Conservation (phyloP, 2,797 vertebrate species). For the Myotis daubentonii region DNA sequence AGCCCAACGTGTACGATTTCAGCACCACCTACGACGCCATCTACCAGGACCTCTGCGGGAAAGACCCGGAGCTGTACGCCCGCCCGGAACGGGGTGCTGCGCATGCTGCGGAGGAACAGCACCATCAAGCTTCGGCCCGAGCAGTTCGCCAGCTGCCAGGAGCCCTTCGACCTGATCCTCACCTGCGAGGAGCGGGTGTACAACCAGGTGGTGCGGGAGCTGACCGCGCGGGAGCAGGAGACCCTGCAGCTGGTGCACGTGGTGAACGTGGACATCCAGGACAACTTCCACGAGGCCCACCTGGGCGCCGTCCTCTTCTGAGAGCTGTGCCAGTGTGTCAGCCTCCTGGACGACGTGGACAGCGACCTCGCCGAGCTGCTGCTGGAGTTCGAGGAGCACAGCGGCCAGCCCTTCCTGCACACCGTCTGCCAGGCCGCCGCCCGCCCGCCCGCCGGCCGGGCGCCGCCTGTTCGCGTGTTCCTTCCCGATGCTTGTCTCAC, state of each 20-base stretch:
- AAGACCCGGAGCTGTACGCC: background rate
- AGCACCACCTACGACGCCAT: background rate
- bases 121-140: background rate
- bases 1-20: background rate
- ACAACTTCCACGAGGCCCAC: background rate
- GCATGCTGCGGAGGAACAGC: background rate
- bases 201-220: background rate
- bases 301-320: background rate
- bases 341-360: background rate
- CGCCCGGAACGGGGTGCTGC: background rate
- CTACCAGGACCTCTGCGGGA: background rate
- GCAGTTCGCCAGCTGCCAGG: background rate
- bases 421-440: background rate
- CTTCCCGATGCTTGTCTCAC: too few relatives aligned
- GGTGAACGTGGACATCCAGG: background rate
- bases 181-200: background rate
- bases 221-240: background rate
- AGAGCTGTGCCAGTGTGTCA: background rate
- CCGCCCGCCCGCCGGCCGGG: background rate
- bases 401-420: background rate
- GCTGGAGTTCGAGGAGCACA: background rate
- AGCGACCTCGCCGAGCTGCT: background rate
- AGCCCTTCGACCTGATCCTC: background rate
- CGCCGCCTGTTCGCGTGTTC: too few relatives aligned
- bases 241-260: background rate